Percentiles rank a stretch among this genome's conserved stretches.
phyloP scores from a whole-genome alignment of 2,888 invertebrate species.

The Sisyra nigra region DNA sequence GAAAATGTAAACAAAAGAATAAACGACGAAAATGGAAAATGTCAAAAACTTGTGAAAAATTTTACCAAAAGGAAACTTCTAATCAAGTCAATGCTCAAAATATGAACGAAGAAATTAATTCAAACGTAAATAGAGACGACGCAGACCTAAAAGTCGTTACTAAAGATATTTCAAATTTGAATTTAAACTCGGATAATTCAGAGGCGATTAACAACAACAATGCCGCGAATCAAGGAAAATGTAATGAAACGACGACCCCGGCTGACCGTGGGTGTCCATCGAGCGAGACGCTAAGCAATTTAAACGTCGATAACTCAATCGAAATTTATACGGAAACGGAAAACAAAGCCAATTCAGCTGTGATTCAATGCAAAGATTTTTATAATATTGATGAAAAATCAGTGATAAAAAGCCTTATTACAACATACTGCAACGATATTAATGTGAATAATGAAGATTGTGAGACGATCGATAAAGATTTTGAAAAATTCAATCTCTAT shows the following conservation, averaged over 20 bases:
- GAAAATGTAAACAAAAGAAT: no score
- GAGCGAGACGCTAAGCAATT: background rate
- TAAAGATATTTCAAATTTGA: background rate
- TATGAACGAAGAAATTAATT: no score
- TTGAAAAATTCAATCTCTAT: conserved; percentile 33
- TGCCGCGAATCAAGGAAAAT: background rate
- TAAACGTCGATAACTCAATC: background rate
- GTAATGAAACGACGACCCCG: background rate
- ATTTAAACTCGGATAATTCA: background rate
- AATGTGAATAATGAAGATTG: background rate
- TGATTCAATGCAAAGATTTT: background rate
- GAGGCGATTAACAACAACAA: background rate
- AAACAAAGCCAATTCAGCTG: background rate
- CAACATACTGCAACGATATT: background rate
- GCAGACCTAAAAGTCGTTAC: background rate
- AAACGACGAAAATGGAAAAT: no score
- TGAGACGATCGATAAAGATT: conserved; percentile 17
- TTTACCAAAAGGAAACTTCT: background rate
- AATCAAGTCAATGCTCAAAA: background rate
- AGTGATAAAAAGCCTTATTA: no score
- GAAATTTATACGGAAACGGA: background rate
- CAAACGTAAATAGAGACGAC: background rate
- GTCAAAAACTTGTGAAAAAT: no score
- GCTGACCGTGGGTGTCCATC: background rate
- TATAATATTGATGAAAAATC: background rate